A percentile compares a stretch with the other conserved stretches of the same genome.
Evolutionary conservation across 2,113 vertebrate species (phyloP).

Genomic region (Delphinus delphis): DNA sequence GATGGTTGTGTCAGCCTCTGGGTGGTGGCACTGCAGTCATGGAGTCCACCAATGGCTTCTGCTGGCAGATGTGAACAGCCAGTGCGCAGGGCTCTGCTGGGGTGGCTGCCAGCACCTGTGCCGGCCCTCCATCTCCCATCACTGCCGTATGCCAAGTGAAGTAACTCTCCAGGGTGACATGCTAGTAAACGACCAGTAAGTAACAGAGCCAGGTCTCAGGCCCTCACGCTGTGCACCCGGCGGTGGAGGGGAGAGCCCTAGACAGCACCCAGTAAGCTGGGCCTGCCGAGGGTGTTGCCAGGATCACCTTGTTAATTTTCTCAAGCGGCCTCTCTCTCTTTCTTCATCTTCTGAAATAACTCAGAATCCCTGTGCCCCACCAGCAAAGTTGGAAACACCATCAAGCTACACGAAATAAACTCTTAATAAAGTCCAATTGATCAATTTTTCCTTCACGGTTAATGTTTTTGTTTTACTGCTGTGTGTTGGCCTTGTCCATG

Average conservation of each 20-base stretch:
- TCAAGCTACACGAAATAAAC: background rate
- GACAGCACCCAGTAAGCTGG: background rate
- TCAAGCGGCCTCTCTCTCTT: background rate
- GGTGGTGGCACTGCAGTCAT: fast-evolving
- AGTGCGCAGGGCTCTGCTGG: too few relatives aligned
- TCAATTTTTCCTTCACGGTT: background rate
- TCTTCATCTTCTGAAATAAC: background rate
- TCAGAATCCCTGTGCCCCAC: background rate
- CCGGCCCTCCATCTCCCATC: background rate
- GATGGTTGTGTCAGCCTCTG: background rate
- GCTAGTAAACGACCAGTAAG: background rate
- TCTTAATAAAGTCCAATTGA: background rate
- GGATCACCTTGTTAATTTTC: background rate
- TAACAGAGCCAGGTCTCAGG: background rate
- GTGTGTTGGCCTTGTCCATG: background rate
- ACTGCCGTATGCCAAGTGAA: background rate
- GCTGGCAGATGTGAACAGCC: background rate
- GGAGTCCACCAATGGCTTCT: background rate
- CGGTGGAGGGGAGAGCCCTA: background rate
- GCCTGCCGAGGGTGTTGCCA: background rate
- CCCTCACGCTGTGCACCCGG: too few relatives aligned
- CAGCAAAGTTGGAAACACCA: background rate
- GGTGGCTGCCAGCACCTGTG: background rate
- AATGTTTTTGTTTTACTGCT: background rate
- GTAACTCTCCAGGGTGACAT: background rate